Evolutionary conservation across 2,888 invertebrate species (phyloP), one percentile per base, ranked within the genome.

Genomic region (Thereva nobilitata): DNA sequence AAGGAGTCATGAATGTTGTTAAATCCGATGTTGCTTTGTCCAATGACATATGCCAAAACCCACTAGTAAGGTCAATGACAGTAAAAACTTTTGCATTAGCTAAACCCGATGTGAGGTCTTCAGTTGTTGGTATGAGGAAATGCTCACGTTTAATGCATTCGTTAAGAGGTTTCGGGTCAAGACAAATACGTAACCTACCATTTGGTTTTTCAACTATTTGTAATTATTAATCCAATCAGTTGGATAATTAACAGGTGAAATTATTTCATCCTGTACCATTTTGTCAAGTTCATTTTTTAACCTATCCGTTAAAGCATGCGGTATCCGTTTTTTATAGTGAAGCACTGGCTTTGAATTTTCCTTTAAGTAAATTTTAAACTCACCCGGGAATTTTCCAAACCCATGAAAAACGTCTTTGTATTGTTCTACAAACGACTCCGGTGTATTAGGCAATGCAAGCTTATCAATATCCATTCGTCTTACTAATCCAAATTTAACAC

Each of bases 71-170:
- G 10, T 53, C 53, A 10, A 71, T 38, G 34, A 72, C 71, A 4
- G 71, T 47, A 56, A 73, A 71, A 4, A 71, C 6, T 38, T 55
- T 68, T 70, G 40, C 59, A 37, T 23, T 23, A 23, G 23, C 23
- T 23, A 23, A 69, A 5, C 61, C 44, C 10, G 67, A 41, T 7
- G 61, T 68, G 4, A 74, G 66, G 61, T 74, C 72, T 5, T 74
- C 72, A 5, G 72, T 55, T 23, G 74, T 72, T 38, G 74, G 72
- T 69, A 76, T 74, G 12, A 70, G 64, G 67, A 71, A 75, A 63
- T 75, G 71, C 59, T 73, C 71, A 1, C 73, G 54, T 53, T 72
- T 68, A 54, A 75, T 73, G 12, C 69, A 70, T 6, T 73, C 71
- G 56, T 72, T 23, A 23, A 23, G 23, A 23, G 23, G 23, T 23